Conservation (phyloP, 2,888 invertebrate species). For the Tipula vernalis region DNA sequence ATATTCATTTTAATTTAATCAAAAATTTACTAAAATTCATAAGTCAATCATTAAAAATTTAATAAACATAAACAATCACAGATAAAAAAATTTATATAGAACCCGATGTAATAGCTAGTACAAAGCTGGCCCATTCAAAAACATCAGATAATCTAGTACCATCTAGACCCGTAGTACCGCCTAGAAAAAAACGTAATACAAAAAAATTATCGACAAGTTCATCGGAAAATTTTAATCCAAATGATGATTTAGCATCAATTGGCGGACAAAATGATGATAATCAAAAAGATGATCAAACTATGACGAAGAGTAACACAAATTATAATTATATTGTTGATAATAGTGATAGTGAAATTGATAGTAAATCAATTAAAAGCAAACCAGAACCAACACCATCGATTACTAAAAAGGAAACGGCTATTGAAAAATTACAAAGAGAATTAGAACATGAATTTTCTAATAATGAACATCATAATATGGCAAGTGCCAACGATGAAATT, state of each 20-base stretch:
- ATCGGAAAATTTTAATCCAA: constrained; percentile 32
- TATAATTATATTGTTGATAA: neutral
- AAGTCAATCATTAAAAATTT: neutral
- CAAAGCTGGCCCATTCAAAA: constrained; percentile 49
- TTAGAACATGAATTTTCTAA: constrained; percentile 67
- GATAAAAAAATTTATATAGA: constrained; percentile 34
- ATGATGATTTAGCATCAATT: constrained; percentile 27
- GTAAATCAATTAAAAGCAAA: neutral
- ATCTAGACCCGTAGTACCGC: constrained; percentile 57
- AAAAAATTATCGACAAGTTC: constrained; percentile 32
- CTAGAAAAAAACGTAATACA: constrained; percentile 58
- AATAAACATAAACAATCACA: neutral
- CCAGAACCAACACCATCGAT: neutral
- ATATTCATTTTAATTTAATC: neutral
- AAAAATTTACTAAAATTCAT: neutral
- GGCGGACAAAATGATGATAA: constrained; percentile 23
- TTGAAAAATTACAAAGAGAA: constrained; percentile 66
- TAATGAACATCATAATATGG: constrained; percentile 18
- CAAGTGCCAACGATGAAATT: constrained; percentile 25
- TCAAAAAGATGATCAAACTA: neutral
- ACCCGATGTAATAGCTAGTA: constrained; percentile 88
- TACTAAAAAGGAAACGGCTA: constrained; percentile 53
- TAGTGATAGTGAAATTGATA: neutral
- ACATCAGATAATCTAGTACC: constrained; percentile 35
- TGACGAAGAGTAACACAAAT: constrained; percentile 24